phyloP scores from a whole-genome alignment of 2,113 vertebrate genomes.

The Gymnobelideus leadbeateri region DNA sequence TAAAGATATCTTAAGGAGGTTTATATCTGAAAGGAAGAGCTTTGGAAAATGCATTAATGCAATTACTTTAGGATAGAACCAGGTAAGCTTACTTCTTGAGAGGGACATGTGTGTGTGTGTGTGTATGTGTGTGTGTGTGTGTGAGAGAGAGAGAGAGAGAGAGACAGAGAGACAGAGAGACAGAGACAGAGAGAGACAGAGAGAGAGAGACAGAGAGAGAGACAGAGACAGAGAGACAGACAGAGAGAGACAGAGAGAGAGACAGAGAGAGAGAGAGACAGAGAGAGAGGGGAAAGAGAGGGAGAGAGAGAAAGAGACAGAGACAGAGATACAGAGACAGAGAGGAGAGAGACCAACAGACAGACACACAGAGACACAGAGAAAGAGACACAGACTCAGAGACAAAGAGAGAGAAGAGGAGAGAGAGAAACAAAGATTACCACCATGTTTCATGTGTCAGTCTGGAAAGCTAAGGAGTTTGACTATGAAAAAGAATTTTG shows the following conservation, averaged over 20 bases:
- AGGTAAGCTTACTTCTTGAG: not conserved
- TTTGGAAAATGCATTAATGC: not conserved
- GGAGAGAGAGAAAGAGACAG: not conserved
- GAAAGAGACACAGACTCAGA: not conserved
- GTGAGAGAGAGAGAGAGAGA: too few species aligned
- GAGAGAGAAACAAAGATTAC: not conserved
- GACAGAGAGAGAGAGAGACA: not conserved
- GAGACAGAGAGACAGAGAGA: too few species aligned
- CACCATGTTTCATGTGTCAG: not conserved
- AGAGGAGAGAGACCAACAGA: not conserved
- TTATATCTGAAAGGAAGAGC: not conserved
- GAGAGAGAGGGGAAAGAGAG: not conserved
- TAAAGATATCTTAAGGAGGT: not conserved
- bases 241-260: not conserved
- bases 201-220: not conserved
- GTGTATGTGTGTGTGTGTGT: not conserved
- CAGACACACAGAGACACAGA: too few species aligned
- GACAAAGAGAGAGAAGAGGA: not conserved
- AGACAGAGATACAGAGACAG: not conserved
- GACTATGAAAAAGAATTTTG: not conserved
- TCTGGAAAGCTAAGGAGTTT: not conserved
- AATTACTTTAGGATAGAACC: not conserved
- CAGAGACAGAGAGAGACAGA: too few species aligned
- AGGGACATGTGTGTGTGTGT: not conserved
- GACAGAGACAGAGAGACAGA: not conserved